Base-by-base conservation (phyloP, 2,888 invertebrate genomes). In the Xylota sylvarum region DNA sequence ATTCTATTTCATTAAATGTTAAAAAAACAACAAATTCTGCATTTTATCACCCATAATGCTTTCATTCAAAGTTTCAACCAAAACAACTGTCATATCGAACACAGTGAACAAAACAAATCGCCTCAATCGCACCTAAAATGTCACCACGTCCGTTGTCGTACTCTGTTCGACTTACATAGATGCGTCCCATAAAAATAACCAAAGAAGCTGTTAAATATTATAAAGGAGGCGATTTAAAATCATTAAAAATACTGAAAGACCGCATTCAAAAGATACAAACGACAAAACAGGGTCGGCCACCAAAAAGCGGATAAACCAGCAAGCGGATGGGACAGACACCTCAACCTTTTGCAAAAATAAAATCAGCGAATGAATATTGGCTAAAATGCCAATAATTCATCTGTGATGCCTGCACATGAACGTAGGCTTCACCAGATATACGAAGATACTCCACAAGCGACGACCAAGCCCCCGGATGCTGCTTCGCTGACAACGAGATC, bases 331-430 rank as follows among this genome's bases (percentile, higher is more conserved):
- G 73, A 70, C 79, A 79, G 77, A 86, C 81, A 86, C 77, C 56
- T 81, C 62, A 78, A 35, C 19, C 35, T 70, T 64, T 48, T 46
- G 7, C 7, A 30, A 35, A 55, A 79, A 65, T 5, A 40, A 82
- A 78, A 79, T 74, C 87, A 83, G 76, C 88, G 88, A 89, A 87
- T 89, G 90, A 89, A 90, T 91, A 91, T 91, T 92, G 91, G 91
- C 91, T 92, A 91, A 92, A 92, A 92, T 90, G 92, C 91, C 92
- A 91, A 91, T 92, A 91, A 91, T 92, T 91, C 91, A 91, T 91
- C 92, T 92, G 91, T 90, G 92, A 91, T 91, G 91, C 91, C 91
- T 91, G 92, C 91, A 91, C 91, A 91, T 91, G 91, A 89, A 90
- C 91, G 91, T 90, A 89, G 85, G 85, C 88, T 82, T 67, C 81